A percentile compares a stretch with the other conserved stretches of the same genome.
Conservation (phyloP, 2,797 vertebrate species). For the Coendou prehensilis region DNA sequence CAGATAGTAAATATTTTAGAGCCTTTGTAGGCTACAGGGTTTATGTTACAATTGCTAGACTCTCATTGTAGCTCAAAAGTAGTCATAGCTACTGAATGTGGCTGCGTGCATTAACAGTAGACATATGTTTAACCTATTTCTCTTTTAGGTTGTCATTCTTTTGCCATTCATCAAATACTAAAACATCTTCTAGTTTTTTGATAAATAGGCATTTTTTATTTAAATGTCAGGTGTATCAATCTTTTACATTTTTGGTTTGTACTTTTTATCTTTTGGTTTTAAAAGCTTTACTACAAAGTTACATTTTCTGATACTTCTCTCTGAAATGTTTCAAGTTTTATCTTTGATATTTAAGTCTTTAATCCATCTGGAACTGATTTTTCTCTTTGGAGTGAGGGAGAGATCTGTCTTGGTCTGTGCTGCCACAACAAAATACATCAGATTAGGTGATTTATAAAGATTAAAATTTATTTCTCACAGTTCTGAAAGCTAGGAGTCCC, state of each 20-base stretch:
- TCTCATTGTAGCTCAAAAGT: slow-evolving; percentile 1
- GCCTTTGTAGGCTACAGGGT: background rate
- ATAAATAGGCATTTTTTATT: slow-evolving; percentile 21
- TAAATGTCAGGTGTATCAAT: background rate
- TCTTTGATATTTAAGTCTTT: slow-evolving; percentile 25
- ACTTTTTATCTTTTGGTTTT: background rate
- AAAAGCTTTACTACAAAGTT: slow-evolving; percentile 26
- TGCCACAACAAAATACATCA: background rate
- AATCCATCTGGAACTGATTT: slow-evolving; percentile 39
- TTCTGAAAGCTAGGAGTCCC: background rate
- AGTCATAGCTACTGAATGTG: background rate
- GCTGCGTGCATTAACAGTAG: background rate
- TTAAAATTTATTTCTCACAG: background rate
- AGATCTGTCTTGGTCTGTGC: background rate
- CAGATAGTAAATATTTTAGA: slow-evolving; percentile 35
- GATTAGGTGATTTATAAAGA: background rate
- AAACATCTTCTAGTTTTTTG: slow-evolving; percentile 23
- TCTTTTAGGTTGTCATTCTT: background rate
- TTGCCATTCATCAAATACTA: background rate
- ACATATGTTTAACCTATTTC: background rate
- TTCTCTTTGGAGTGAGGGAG: background rate
- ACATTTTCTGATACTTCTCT: slow-evolving; percentile 16
- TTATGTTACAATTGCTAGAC: background rate
- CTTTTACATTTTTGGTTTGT: slow-evolving; percentile 26
- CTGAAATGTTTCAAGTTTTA: slow-evolving; percentile 21